These are phyloP conservation scores for Malurus splendens DNA, from an alignment of 2,797 vertebrate species.

Conservation along the genomic window DNA sequence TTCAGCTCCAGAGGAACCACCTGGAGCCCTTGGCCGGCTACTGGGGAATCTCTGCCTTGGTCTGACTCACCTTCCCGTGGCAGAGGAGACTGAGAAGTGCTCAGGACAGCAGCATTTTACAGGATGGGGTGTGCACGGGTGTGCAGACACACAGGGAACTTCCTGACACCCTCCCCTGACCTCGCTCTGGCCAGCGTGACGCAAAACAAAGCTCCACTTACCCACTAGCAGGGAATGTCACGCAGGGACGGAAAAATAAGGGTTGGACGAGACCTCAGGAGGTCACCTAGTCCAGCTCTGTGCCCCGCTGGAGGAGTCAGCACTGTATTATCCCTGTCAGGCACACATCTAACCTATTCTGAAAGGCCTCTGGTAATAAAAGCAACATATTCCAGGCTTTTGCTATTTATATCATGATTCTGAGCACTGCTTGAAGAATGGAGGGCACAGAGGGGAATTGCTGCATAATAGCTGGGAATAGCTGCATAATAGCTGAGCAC, in stretches of 20 bases:
- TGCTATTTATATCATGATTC: conserved; percentile 12
- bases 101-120: neutral
- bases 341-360: neutral
- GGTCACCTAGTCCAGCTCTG: neutral
- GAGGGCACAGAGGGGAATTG: neutral
- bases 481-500: neutral
- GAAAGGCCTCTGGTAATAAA: conserved; percentile 26
- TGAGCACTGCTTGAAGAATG: neutral
- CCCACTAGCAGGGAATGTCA: neutral
- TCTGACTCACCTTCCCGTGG: conserved; percentile 14
- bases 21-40: neutral
- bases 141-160: neutral
- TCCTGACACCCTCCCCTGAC: conserved; percentile 24
- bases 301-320: neutral
- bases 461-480: neutral
- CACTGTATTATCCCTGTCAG: neutral
- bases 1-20: conserved; percentile 29
- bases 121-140: neutral
- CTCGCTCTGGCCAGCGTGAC: neutral
- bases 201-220: conserved; percentile 32
- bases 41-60: neutral
- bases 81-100: neutral
- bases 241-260: neutral
- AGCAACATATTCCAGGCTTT: neutral
- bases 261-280: neutral